These are phyloP conservation scores for Erpetoichthys calabaricus DNA, from an alignment of 2,797 vertebrate genomes.

Conservation along the genomic window DNA sequence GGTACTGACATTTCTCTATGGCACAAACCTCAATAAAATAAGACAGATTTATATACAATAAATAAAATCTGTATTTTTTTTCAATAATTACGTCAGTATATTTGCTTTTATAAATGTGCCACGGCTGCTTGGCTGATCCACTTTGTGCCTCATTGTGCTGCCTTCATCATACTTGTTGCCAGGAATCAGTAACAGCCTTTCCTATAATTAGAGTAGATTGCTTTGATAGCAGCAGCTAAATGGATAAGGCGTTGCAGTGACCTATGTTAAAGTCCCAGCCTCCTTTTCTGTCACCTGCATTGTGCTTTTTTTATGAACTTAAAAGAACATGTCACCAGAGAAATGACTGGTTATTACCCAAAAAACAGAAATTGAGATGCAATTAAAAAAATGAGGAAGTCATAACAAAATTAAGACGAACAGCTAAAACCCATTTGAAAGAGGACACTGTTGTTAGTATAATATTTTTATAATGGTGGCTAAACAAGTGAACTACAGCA, in stretches of 20 bases:
- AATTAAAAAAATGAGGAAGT: background rate
- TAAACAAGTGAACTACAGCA: no score
- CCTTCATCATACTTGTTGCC: constrained; percentile 5
- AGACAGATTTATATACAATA: no score
- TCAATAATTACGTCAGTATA: no score
- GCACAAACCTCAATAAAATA: no score
- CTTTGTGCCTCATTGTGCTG: constrained; percentile 1
- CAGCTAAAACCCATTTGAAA: no score
- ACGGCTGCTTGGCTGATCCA: constrained; percentile 1
- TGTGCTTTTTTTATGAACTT: constrained; percentile 47
- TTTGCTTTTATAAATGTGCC: no score
- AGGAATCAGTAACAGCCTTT: constrained; percentile 23
- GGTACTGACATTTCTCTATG: no score
- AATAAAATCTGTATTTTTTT: no score
- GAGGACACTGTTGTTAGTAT: no score
- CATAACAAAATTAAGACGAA: no score
- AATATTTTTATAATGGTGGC: no score
- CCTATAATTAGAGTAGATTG: constrained; percentile 49
- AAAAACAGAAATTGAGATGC: background rate
- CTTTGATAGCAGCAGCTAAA: constrained; percentile 51
- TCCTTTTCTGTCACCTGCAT: constrained; percentile 41
- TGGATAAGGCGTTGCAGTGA: constrained; percentile 59
- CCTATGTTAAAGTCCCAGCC: constrained; percentile 49
- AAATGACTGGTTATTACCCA: constrained; percentile 22
- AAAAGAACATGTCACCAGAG: constrained; percentile 43